Conservation (phyloP, 2,888 invertebrate genomes). For the Arge pagana region DNA sequence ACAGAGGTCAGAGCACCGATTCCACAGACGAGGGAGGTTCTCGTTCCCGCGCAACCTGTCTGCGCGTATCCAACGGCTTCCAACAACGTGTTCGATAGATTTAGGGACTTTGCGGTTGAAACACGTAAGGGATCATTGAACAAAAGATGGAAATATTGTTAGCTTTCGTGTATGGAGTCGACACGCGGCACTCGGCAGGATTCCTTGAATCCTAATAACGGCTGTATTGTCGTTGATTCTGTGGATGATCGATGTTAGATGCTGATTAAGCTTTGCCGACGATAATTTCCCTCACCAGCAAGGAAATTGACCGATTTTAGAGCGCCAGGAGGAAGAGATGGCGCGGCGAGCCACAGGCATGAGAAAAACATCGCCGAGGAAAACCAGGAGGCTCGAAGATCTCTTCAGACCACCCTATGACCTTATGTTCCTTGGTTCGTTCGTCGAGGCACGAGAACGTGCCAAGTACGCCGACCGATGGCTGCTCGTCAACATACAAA, state of each 20-base stretch:
- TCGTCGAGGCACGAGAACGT: conserved; percentile 64
- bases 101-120: conserved; percentile 55
- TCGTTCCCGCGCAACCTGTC: conserved; percentile 49
- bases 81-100: conserved; percentile 52
- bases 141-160: too few species aligned
- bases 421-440: conserved; percentile 66
- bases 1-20: conserved; percentile 50
- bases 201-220: too few species aligned
- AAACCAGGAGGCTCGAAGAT: conserved; percentile 66
- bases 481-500: conserved; percentile 74
- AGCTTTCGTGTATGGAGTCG: too few species aligned
- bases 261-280: too few species aligned
- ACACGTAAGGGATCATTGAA: conserved; percentile 49
- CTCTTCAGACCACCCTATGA: conserved; percentile 73
- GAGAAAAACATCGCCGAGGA: conserved; percentile 47
- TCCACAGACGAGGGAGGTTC: conserved; percentile 51
- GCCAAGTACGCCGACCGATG: conserved; percentile 65
- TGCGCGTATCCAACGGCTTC: conserved; percentile 48
- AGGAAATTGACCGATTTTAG: conserved; percentile 31
- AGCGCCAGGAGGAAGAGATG: conserved; percentile 55
- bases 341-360: conserved; percentile 46
- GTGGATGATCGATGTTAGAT: too few species aligned
- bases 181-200: too few species aligned
- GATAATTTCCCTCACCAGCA: too few species aligned
- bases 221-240: too few species aligned